Percentiles rank a stretch among this genome's conserved stretches.
Evolutionary conservation across 2,888 invertebrate genomes (phyloP).

Genomic region (Philereme vetulata): DNA sequence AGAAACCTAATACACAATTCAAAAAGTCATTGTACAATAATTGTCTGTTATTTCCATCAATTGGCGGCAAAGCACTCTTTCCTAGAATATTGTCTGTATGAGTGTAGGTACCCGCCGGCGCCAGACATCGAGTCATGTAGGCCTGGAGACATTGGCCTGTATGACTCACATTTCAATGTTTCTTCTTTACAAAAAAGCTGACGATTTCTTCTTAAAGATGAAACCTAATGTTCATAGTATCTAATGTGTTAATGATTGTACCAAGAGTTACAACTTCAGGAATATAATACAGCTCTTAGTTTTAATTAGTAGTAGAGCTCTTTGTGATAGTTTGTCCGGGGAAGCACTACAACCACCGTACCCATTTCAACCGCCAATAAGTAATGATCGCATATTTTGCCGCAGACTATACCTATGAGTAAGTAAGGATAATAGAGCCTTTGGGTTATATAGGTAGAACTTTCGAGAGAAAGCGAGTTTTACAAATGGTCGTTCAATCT

Average conservation of each 20-base stretch:
- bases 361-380: too few relatives aligned
- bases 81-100: constrained; percentile 66
- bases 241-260: too few relatives aligned
- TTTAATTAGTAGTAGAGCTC: too few relatives aligned
- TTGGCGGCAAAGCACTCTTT: constrained; percentile 54
- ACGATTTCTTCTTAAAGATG: too few relatives aligned
- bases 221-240: too few relatives aligned
- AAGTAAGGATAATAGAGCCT: neutral
- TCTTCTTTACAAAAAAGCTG: neutral
- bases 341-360: too few relatives aligned
- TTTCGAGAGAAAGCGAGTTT: neutral
- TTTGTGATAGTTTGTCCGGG: too few relatives aligned
- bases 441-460: neutral
- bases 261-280: too few relatives aligned
- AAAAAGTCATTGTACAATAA: constrained; percentile 61
- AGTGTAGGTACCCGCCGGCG: constrained; percentile 22
- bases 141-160: constrained; percentile 23
- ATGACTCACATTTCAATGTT: constrained; percentile 12
- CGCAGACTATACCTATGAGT: too few relatives aligned
- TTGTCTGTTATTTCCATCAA: constrained; percentile 62
- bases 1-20: constrained; percentile 23
- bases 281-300: too few relatives aligned
- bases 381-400: too few relatives aligned
- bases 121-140: constrained; percentile 41
- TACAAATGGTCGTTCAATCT: constrained; percentile 1